A percentile compares a stretch with the other conserved stretches of the same genome.
Conservation (phyloP, 2,888 invertebrate genomes). For the Xanthia icteritia region DNA sequence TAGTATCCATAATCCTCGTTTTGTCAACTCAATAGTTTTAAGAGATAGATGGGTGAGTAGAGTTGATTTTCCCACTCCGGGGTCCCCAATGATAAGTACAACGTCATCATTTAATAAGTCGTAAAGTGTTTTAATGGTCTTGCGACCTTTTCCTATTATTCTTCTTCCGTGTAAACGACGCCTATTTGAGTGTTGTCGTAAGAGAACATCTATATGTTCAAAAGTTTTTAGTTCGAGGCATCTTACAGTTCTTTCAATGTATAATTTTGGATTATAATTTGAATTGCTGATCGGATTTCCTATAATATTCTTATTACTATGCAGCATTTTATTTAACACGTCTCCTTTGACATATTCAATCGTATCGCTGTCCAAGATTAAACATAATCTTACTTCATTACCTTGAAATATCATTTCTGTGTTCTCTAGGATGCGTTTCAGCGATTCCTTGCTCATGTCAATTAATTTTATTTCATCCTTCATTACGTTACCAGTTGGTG, state of each 20-base stretch:
- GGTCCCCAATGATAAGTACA: constrained; percentile 38
- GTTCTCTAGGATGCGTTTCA: too few species aligned
- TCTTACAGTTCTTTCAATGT: background rate
- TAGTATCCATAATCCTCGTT: constrained; percentile 42
- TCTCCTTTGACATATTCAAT: constrained; percentile 21
- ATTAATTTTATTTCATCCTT: too few species aligned
- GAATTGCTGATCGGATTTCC: constrained; percentile 23
- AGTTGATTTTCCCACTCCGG: constrained; percentile 64
- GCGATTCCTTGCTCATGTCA: too few species aligned
- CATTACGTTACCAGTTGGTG: too few species aligned
- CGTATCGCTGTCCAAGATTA: too few species aligned
- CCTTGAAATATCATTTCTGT: too few species aligned
- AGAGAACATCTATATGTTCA: too few species aligned
- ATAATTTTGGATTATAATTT: constrained; percentile 30
- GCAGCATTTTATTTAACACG: constrained; percentile 34
- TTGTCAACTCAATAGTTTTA: constrained; percentile 26
- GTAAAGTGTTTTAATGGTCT: background rate
- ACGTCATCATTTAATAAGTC: background rate
- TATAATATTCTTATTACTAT: constrained; percentile 15
- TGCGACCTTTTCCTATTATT: background rate
- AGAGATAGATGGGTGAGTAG: constrained; percentile 54
- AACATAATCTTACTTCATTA: too few species aligned
- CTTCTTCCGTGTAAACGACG: too few species aligned
- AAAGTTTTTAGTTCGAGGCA: too few species aligned
- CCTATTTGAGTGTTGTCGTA: too few species aligned